Base-by-base conservation (phyloP, 1,140 invertebrate species). In the Globodera rostochiensis region DNA sequence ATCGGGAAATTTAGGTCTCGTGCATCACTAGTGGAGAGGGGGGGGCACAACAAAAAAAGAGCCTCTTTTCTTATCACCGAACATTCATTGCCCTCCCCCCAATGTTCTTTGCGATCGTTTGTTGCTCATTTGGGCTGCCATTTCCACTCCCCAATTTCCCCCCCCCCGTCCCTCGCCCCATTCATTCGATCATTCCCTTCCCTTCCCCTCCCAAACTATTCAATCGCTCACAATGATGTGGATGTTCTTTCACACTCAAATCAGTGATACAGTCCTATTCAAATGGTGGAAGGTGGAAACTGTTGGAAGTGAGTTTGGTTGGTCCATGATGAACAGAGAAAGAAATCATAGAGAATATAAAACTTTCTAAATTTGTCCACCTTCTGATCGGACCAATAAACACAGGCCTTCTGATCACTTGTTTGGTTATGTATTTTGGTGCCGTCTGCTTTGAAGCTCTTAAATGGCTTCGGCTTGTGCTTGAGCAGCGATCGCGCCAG, bases 211-310 rank as follows among this genome's bases (percentile, higher is more conserved):
- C 69, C 1, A 36, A 36, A 36, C 3, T 36, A 9, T 21, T 21
- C 36, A 1, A 21, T 70, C 69, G 69, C 6, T 47, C 47, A 70
- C 19, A 80, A 80, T 80, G 47, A 86, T 85, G 84, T 86, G 85
- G 85, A 86, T 86, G 85, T 86, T 74, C 45, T 86, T 86, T 77
- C 85, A 86, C 64, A 82, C 83, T 9, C 67, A 49, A 50, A 19
- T 86, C 36, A 75, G 73, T 53, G 85, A 86, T 57, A 84, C 80
- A 13, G 80, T 86, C 25, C 80, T 87, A 9, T 86, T 86, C 69
- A 25, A 71, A 1, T 74, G 53, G 53, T 86, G 85, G 85, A 83
- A 78, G 19, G 73, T 86, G 47, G 73, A 69, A 21, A 87, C 83
- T 45, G 74, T 69, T 45, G 80, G 75, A 80, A 73, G 84, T 84